Conservation (phyloP, 2,888 invertebrate genomes). For the Prostheceraeus crozeri region DNA sequence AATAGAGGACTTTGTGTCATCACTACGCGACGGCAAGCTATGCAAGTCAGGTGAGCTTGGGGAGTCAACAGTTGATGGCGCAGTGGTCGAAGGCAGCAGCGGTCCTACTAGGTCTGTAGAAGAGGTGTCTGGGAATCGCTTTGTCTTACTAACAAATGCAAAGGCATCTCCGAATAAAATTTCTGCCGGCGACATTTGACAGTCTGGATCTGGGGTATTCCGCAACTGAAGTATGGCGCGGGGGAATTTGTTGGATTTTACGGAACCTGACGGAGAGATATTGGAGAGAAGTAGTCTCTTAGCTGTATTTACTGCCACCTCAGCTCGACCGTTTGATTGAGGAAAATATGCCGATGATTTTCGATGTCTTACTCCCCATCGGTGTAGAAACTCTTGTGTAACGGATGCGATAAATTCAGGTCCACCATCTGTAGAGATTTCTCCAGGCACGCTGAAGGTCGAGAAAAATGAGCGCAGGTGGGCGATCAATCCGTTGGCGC, state of each 20-base stretch:
- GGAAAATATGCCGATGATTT: conserved; percentile 41
- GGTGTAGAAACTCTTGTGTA: conserved; percentile 39
- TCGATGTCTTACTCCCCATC: conserved; percentile 41
- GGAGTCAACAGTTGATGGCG: too few relatives aligned
- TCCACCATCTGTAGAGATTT: conserved; percentile 42
- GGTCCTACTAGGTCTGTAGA: too few relatives aligned
- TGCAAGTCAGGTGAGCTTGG: too few relatives aligned
- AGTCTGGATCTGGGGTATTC: conserved; percentile 14
- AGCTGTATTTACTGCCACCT: conserved; percentile 42
- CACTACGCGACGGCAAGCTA: too few relatives aligned
- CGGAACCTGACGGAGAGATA: conserved; percentile 35
- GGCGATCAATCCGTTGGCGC: conserved; percentile 39
- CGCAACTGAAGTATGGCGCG: conserved; percentile 37
- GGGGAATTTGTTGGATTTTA: conserved; percentile 40
- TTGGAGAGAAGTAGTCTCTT: conserved; percentile 42
- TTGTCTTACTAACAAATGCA: too few relatives aligned
- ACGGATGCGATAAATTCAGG: conserved; percentile 40
- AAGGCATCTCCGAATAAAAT: too few relatives aligned
- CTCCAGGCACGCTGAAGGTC: conserved; percentile 42
- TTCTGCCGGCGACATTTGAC: background rate
- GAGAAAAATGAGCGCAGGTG: conserved; percentile 40
- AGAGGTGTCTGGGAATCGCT: too few relatives aligned
- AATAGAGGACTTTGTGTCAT: too few relatives aligned
- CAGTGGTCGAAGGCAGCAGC: too few relatives aligned
- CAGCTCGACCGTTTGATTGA: conserved; percentile 41